Base-by-base conservation (phyloP, 2,888 invertebrate species). In the Pammene fasciana region DNA sequence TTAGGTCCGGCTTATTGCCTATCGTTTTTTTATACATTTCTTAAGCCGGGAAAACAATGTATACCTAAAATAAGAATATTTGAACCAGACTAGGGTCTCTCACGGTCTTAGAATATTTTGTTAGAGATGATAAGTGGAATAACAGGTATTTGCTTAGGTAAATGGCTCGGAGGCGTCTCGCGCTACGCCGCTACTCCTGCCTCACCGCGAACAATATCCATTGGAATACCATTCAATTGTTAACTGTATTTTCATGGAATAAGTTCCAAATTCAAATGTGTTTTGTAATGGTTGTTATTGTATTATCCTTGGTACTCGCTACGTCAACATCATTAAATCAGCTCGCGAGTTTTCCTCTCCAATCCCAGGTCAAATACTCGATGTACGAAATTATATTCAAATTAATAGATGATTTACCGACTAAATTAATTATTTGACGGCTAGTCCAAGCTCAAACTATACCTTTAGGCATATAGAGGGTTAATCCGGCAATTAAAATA, bases 321-420 rank as follows among this genome's bases (percentile, higher is more conserved):
- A 59, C 66, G 66, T 60, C 59, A 67, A 67, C 66, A 67, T 50
- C 59, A 36, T 67, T 67, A 54, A 60, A 67, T 46, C 60, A 60
- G 59, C 11, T 16, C 50, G 10, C 38, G 55, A 38, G 14, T 14
- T 34, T 16, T 9, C 34, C 34, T 14, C 38, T 10, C 34, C 5
- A 6, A 10, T n/a, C 14, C 34, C 10, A 34, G 14, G 13, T 9
- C 5, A 0, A 13, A n/a, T n/a, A 26, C 8, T 3, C n/a, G 16
- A 16, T 26, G 14, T 1, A 5, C 16, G 11, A 38, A 9, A 11
- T 38, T 11, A 38, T 11, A 11, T 56, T 56, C 2, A n/a, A 36
- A 56, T 16, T 36, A n/a, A n/a, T n/a, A 2, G 13, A 54, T 26
- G 4, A 26, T n/a, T n/a, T 26, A 26, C 26, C 26, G 26, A 26